These are phyloP conservation scores for Molossus alvarezi DNA, from an alignment of 2,797 vertebrate genomes.

Conservation along the genomic window DNA sequence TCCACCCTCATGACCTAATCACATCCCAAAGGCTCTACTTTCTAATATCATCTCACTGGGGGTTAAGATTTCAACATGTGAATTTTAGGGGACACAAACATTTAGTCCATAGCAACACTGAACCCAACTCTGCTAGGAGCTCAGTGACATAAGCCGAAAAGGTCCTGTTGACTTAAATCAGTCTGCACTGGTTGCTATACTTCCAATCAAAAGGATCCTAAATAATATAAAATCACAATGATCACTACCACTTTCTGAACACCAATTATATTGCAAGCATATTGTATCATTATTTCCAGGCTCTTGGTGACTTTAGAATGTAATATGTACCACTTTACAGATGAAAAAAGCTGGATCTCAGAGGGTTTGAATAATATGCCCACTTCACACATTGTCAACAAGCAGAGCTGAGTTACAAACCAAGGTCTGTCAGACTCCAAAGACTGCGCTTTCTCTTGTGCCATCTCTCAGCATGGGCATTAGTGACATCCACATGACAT, in stretches of 20 bases:
- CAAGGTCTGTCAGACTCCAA: background rate
- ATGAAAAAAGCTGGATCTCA: background rate
- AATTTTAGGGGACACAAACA: background rate
- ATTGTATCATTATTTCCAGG: background rate
- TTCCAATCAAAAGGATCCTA: background rate
- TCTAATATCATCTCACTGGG: background rate
- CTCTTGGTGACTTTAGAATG: background rate
- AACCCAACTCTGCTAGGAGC: background rate
- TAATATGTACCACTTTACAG: background rate
- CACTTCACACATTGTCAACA: background rate
- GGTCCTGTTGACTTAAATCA: background rate
- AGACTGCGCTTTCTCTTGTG: background rate
- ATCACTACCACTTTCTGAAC: background rate
- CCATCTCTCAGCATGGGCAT: background rate
- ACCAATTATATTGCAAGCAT: background rate
- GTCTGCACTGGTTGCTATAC: background rate
- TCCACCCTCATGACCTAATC: background rate
- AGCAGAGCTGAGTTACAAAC: background rate
- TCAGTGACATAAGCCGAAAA: background rate
- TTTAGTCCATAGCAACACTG: background rate
- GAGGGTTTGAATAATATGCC: background rate
- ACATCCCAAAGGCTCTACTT: background rate
- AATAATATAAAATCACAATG: background rate
- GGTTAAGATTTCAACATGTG: background rate
- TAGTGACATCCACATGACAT: background rate